A percentile compares a stretch with the other conserved stretches of the same genome.
phyloP scores from a whole-genome alignment of 2,113 vertebrate species.

The Abramis brama region DNA sequence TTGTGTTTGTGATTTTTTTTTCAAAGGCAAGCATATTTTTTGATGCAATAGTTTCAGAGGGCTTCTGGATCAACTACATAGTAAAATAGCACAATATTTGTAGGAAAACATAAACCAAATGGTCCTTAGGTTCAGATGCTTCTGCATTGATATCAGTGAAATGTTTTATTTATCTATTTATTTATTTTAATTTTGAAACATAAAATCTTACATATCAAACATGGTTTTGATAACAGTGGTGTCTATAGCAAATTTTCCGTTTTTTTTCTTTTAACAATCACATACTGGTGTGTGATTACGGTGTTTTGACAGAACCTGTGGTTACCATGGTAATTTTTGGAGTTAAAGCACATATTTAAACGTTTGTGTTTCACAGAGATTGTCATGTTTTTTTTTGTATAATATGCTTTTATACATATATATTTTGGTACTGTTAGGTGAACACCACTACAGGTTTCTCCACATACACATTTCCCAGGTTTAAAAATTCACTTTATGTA shows the following conservation, averaged over 20 bases:
- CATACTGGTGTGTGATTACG: not conserved
- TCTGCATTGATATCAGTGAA: not conserved
- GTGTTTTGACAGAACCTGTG: not conserved
- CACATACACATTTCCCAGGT: not conserved
- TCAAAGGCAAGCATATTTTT: slow-evolving; percentile 2
- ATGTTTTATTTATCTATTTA: not conserved
- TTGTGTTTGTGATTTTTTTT: not conserved
- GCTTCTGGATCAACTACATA: not conserved
- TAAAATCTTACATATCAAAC: not conserved
- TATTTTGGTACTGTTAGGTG: not conserved
- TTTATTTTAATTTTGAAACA: not conserved
- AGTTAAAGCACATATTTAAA: not conserved
- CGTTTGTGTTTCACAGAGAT: not conserved
- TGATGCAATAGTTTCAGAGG: not conserved
- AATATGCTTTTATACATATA: not conserved
- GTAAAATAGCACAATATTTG: not conserved
- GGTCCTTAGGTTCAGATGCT: not conserved
- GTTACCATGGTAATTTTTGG: not conserved
- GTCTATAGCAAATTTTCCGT: not conserved
- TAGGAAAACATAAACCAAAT: not conserved
- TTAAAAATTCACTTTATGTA: not conserved
- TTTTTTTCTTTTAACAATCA: not conserved
- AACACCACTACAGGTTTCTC: not conserved
- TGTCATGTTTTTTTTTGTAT: not conserved
- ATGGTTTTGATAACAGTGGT: not conserved